Conservation (phyloP, 1,140 invertebrate species). For the Aradophagus sp. region DNA sequence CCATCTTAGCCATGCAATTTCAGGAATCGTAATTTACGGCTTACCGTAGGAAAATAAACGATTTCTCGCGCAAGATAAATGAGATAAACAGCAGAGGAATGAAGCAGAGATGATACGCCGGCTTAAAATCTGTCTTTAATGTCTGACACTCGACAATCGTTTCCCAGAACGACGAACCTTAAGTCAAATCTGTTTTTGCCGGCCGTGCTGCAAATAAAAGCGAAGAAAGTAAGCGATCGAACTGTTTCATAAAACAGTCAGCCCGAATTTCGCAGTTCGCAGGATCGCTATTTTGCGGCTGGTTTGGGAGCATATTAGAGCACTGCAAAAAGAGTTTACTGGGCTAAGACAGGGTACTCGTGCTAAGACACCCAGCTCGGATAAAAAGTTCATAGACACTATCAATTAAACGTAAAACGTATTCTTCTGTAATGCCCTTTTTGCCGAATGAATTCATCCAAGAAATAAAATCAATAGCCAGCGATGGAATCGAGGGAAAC, state of each 20-base stretch:
- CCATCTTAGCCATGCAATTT: conserved; percentile 26
- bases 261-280: conserved; percentile 17
- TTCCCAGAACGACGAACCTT: conserved; percentile 24
- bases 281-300: conserved; percentile 7
- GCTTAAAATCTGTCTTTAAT: conserved; percentile 47
- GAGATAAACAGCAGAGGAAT: conserved; percentile 41
- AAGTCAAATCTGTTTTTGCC: conserved; percentile 43
- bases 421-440: too few relatives aligned
- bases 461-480: too few relatives aligned
- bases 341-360: neutral
- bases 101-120: conserved; percentile 40
- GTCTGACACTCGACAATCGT: conserved; percentile 20
- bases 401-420: too few relatives aligned
- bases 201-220: conserved; percentile 26
- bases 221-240: conserved; percentile 22
- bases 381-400: too few relatives aligned
- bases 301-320: conserved; percentile 9
- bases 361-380: neutral
- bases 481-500: too few relatives aligned
- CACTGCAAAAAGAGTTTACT: conserved; percentile 9
- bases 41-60: conserved; percentile 53
- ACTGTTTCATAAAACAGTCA: conserved; percentile 30
- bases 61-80: conserved; percentile 41
- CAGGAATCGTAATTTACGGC: conserved; percentile 42
- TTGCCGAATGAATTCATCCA: too few relatives aligned